Base-by-base conservation (phyloP, 2,888 invertebrate species). In the Volucella bombylans region DNA sequence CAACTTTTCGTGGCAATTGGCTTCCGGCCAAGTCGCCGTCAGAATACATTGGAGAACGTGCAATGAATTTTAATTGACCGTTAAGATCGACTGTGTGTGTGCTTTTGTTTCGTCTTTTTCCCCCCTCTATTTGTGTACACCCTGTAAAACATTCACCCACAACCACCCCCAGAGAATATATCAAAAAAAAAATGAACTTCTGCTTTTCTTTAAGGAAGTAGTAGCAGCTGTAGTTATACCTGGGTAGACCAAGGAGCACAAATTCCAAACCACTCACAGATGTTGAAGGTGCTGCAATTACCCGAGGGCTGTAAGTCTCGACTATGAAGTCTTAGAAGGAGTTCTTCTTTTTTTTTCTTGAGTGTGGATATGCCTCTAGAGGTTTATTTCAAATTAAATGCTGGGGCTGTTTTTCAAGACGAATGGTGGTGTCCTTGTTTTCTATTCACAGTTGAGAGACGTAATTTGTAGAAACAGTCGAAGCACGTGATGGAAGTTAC, bases 11-110 rank as follows among this genome's bases (percentile, higher is more conserved):
- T 85, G 50, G 76, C 85, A 85, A 69, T 85, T 85, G 85, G 85
- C 85, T 81, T 76, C 67, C 41, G 76, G 85, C 85, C 85, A 85
- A 85, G 72, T 57, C 59, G 61, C 64, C 59, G 47, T 54, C 71
- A 69, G 73, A 69, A 41, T 55, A 65, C 59, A 65, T 72, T 55
- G 23, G 57, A 31, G 68, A 67, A 85, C 85, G 85, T 85, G 85
- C 85, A 76, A 80, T 85, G 85, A 85, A 85, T 85, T 85, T 85
- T 85, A 85, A 85, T 85, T 85, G 81, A 85, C 76, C 47, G 64
- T 81, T 39, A 54, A 74, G 61, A 82, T 62, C 31, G 65, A 69
- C 57, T 47, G 45, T 45, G 6, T 31, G 31, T 31, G 31, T 31
- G 43, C 54, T 12, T 14, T 12, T 9, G 64, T 71, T 15, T 31